Base-by-base conservation (phyloP, 2,888 invertebrate genomes). In the Drosophila siamana region DNA sequence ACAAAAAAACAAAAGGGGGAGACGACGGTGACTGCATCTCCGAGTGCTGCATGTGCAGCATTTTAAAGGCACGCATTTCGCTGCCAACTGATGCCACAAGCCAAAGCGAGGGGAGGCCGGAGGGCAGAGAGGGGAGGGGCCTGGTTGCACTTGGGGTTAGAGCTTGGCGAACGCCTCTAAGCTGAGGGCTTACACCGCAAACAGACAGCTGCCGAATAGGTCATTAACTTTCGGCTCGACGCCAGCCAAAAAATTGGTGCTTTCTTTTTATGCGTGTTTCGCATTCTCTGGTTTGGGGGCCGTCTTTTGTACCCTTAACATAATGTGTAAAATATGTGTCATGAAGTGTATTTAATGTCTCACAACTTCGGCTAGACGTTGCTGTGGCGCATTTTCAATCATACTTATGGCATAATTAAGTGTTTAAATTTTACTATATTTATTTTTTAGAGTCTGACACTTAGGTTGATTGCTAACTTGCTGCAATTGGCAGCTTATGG, bases 21-120 rank as follows among this genome's bases (percentile, higher is more conserved):
- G 47, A 22, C 19, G 24, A 7, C 26, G 26, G 26, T 6, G 26
- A 59, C 43, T 59, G 62, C 70, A 75, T 28, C 54, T 44, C 11
- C 41, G 63, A 63, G 63, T 68, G 51, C 36, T 6, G 63, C 68
- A 64, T 66, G 61, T 19, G 73, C 61, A 62, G 72, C 66, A 72
- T 73, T 72, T 66, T 59, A 74, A 72, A 76, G 69, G 46, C 78
- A 73, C 74, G 61, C 74, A 77, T 56, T 52, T 48, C 48, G 64
- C 24, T 57, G 60, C 46, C 54, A 56, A 62, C 60, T 30, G 52
- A 65, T 52, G 26, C 28, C 24, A 40, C 51, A 51, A 19, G 16
- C 4, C 28, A 57, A 8, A 16, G 7, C 11, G 5, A n/a, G 24
- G 9, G 9, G 22, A 0, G 24, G n/a, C n/a, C n/a, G 19, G 19